Evolutionary conservation across 2,888 invertebrate genomes (phyloP).

Genomic region (Hyppa rectilinea): DNA sequence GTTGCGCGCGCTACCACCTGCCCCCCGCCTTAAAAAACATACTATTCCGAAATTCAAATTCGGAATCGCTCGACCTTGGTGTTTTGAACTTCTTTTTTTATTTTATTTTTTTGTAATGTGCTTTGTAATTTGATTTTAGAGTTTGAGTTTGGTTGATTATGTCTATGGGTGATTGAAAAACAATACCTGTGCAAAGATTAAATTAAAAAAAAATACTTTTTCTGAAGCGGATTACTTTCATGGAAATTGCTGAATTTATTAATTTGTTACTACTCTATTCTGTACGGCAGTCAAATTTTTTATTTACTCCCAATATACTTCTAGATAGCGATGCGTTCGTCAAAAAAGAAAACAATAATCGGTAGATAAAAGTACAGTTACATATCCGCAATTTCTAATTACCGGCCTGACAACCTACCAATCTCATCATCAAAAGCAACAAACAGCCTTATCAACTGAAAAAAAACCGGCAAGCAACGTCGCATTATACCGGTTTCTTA

Average conservation of each 20-base stretch:
- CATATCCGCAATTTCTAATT: constrained; percentile 40
- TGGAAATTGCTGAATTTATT: not conserved
- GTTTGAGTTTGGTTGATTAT: constrained; percentile 9
- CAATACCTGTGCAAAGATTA: not conserved
- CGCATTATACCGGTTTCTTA: constrained; percentile 76
- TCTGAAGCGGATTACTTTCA: not conserved
- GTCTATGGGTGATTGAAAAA: constrained; percentile 4
- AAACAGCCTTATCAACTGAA: constrained; percentile 61
- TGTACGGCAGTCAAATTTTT: not conserved
- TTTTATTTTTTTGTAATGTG: constrained; percentile 20
- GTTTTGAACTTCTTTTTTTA: constrained; percentile 64
- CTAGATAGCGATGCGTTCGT: not conserved
- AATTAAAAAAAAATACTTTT: not conserved
- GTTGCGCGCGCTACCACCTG: constrained; percentile 87
- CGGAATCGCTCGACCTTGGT: constrained; percentile 86
- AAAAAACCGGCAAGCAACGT: constrained; percentile 65
- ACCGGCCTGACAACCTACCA: constrained; percentile 34
- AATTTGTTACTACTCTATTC: not conserved
- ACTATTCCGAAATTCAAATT: constrained; percentile 86
- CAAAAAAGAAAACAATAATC: not conserved
- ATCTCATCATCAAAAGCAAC: constrained; percentile 58
- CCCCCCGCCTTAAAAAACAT: constrained; percentile 84
- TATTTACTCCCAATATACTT: not conserved
- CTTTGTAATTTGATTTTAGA: constrained; percentile 52
- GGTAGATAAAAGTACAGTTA: constrained; percentile 8